Evolutionary conservation across 2,797 vertebrate species (phyloP).

Genomic region (Botia almorhae): DNA sequence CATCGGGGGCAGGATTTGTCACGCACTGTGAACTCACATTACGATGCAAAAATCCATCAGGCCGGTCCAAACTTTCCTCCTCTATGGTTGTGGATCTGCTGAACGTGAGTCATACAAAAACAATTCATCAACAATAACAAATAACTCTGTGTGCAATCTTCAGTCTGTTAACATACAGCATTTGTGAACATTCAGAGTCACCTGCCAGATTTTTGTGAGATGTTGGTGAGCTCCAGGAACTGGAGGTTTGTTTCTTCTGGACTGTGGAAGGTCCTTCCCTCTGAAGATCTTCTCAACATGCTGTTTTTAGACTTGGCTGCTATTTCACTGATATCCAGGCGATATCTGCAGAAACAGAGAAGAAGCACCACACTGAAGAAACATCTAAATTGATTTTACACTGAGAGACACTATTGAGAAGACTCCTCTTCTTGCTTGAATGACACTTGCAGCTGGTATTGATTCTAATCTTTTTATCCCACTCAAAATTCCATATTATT

Average conservation of each 20-base stretch:
- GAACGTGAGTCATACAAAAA: background rate
- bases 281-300: slow-evolving; percentile 46
- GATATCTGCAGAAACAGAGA: slow-evolving; percentile 27
- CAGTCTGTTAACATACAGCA: background rate
- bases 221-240: slow-evolving; percentile 29
- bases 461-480: no score
- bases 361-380: background rate
- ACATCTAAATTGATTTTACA: background rate
- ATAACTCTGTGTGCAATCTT: background rate
- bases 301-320: slow-evolving; percentile 47
- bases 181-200: background rate
- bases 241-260: slow-evolving; percentile 64
- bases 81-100: slow-evolving; percentile 71
- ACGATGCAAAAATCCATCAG: slow-evolving; percentile 44
- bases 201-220: slow-evolving; percentile 29
- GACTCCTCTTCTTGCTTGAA: no score
- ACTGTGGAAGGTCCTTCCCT: slow-evolving; percentile 57
- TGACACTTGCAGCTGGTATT: no score
- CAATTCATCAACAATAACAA: no score
- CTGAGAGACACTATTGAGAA: background rate
- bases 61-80: slow-evolving; percentile 33
- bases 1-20: background rate
- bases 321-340: background rate
- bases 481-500: no score
- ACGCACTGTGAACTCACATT: slow-evolving; percentile 61